Conservation (phyloP, 2,113 vertebrate species). For the Heterochromis multidens region DNA sequence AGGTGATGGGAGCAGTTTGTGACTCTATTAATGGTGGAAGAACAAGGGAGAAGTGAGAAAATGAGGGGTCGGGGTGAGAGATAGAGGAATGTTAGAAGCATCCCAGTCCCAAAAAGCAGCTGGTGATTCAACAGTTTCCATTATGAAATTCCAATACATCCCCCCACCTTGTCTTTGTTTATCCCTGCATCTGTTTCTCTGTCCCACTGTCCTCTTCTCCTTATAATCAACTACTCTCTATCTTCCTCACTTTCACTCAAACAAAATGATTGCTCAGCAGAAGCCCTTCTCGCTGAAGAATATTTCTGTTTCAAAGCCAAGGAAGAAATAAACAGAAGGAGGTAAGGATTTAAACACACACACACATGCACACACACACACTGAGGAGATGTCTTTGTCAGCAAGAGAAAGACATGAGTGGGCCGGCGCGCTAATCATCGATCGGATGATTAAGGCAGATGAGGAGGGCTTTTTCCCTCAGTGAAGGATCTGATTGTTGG, state of each 20-base stretch:
- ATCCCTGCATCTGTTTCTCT: background rate
- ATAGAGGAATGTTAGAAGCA: constrained; percentile 52
- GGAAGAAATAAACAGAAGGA: constrained; percentile 54
- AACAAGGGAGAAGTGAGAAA: constrained; percentile 8
- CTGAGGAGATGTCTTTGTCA: constrained; percentile 79
- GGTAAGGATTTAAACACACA: constrained; percentile 3
- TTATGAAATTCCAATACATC: constrained; percentile 63
- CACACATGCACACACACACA: constrained; percentile 12
- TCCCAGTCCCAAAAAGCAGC: constrained; percentile 57
- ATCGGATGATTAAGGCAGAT: constrained; percentile 97
- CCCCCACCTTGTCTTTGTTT: constrained; percentile 17
- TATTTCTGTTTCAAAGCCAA: background rate
- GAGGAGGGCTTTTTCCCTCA: constrained; percentile 89
- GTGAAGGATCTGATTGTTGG: constrained; percentile 91
- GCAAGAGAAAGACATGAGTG: constrained; percentile 76
- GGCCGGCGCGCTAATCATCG: constrained; percentile 87
- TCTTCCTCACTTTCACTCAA: constrained; percentile 35
- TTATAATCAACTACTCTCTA: constrained; percentile 33
- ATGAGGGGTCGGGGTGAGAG: constrained; percentile 20
- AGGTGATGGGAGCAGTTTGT: constrained; percentile 62
- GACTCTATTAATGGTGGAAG: constrained; percentile 35
- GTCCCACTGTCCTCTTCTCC: background rate
- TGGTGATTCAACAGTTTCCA: constrained; percentile 57
- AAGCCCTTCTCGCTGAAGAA: constrained; percentile 4
- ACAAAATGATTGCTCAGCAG: constrained; percentile 27